phyloP scores from a whole-genome alignment of 2,113 vertebrate species.

The Tragelaphus scriptus region DNA sequence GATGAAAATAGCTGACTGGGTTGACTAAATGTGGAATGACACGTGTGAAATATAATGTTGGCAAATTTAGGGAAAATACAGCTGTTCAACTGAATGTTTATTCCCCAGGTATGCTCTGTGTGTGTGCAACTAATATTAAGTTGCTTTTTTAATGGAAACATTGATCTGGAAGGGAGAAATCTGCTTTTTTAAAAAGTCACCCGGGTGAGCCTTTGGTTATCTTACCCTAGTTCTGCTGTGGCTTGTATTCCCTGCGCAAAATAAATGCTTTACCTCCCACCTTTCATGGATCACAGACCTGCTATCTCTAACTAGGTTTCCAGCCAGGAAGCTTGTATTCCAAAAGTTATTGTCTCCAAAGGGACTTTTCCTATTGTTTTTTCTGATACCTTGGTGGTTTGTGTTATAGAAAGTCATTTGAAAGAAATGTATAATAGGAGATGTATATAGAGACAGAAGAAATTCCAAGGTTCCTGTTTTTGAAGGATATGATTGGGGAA shows the following conservation, averaged over 20 bases:
- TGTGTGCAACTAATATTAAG: slow-evolving; percentile 4
- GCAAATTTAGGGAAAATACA: slow-evolving; percentile 53
- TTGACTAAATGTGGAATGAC: slow-evolving; percentile 44
- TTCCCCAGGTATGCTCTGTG: slow-evolving; percentile 21
- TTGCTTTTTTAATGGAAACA: slow-evolving; percentile 11
- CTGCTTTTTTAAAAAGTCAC: neutral
- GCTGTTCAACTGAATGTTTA: slow-evolving; percentile 19
- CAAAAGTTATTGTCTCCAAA: neutral
- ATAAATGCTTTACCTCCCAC: neutral
- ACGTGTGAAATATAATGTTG: slow-evolving; percentile 26
- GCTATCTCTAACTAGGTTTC: neutral
- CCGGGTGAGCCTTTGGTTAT: neutral
- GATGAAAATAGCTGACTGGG: slow-evolving; percentile 40
- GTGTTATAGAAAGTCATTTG: neutral
- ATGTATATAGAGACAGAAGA: neutral
- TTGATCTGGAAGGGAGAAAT: slow-evolving; percentile 1
- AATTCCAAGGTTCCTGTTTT: neutral
- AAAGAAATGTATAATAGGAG: neutral
- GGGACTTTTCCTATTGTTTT: neutral
- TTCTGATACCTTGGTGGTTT: neutral
- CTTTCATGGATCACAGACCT: neutral
- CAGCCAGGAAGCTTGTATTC: neutral
- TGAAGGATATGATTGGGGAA: neutral
- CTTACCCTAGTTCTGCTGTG: neutral
- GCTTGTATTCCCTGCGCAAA: neutral